A percentile compares a stretch with the other conserved stretches of the same genome.
Evolutionary conservation across 2,797 vertebrate species (phyloP).

Genomic region (Pipistrellus pygmaeus): DNA sequence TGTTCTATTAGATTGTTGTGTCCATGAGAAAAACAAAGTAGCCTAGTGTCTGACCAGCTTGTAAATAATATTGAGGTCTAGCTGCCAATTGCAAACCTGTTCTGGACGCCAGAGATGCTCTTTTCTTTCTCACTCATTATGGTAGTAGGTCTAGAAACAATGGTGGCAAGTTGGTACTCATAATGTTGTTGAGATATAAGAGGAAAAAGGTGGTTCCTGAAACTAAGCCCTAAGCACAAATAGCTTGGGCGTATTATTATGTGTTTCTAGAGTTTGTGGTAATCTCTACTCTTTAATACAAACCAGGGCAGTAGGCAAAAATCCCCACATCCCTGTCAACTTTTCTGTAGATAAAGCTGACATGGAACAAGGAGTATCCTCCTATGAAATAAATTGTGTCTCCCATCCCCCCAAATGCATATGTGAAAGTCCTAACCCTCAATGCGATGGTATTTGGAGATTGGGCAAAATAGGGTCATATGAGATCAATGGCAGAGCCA

Average conservation of each 20-base stretch:
- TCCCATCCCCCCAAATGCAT: not conserved
- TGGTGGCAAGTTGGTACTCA: not conserved
- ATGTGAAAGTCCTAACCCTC: not conserved
- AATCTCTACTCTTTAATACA: constrained; percentile 9
- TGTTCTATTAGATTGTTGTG: constrained; percentile 14
- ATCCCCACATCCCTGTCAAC: not conserved
- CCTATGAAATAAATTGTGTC: not conserved
- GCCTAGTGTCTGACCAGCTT: not conserved
- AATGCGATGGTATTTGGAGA: not conserved
- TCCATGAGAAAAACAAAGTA: constrained; percentile 33
- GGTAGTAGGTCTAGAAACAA: not conserved
- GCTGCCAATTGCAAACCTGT: not conserved
- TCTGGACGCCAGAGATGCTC: not conserved
- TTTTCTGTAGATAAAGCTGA: constrained; percentile 9
- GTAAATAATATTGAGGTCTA: constrained; percentile 3
- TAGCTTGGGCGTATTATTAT: not conserved
- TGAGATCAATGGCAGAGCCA: not conserved
- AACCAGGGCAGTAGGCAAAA: not conserved
- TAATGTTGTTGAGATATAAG: not conserved
- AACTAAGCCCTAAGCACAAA: not conserved
- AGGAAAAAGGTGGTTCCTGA: not conserved
- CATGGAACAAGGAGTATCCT: not conserved
- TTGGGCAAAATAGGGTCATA: not conserved
- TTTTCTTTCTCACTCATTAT: not conserved
- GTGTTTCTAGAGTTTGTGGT: not conserved